Base-by-base conservation (phyloP, 1,140 invertebrate genomes). In the Camponotus pennsylvanicus region DNA sequence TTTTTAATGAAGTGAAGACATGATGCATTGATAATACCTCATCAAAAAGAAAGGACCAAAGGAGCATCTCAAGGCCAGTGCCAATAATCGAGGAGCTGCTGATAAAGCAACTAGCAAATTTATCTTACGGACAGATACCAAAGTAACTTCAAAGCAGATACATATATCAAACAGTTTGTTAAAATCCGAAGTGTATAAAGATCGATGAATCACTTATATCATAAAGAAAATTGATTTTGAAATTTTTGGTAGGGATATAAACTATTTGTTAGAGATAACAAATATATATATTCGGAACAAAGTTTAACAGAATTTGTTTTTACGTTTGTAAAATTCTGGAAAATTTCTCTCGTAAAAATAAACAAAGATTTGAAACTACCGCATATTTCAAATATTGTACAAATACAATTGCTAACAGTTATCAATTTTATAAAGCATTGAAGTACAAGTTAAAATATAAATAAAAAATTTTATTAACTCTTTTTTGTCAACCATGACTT, bases 1-100 rank as follows among this genome's bases (percentile, higher is more conserved):
- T 73, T 73, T 49, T 83, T 83, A 75, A 73, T 61, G 61, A n/a
- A 27, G 7, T 32, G 8, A 57, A 80, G 37, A 71, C 66, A 21
- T 42, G 55, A 61, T 83, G 45, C 52, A 59, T 82, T 27, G 45
- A 83, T 83, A 61, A 83, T 83, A 83, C 79, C 79, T 83, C 79
- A 83, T 83, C 52, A 34, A 15, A 57, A 71, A 49, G 9, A 63
- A 61, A 73, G 69, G 57, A 37, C 67, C 45, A 27, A 75, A 45
- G 11, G 69, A 7, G 37, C 42, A 59, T 32, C 27, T 71, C 49
- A 37, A 34, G 27, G 40, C n/a, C 40, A 8, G 11, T 80, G 45
- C 9, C 13, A 21, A 2, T 49, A n/a, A 32, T 52, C 49, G 49
- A 52, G 49, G 13, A 52, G 49, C 49, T 52, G 18, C 1, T 52